Evolutionary conservation across 2,888 invertebrate genomes (phyloP).

Genomic region (Megastigmus dorsalis): DNA sequence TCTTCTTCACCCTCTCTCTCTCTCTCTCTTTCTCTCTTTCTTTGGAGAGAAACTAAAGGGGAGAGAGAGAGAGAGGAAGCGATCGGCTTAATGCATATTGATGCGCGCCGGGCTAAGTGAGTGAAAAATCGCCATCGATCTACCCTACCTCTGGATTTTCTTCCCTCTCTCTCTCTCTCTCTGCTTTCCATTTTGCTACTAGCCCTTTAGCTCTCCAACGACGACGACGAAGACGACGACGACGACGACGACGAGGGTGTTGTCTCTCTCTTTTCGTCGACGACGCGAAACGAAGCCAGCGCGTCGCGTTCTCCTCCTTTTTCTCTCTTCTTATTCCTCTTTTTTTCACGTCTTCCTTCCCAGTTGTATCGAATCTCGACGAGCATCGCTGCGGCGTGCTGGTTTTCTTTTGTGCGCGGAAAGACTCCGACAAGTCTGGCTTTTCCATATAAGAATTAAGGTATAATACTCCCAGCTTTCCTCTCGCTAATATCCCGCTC

Average conservation of each 20-base stretch:
- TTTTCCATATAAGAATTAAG: constrained; percentile 33
- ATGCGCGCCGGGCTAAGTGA: constrained; percentile 73
- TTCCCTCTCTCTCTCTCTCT: constrained; percentile 45
- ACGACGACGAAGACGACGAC: too few species aligned
- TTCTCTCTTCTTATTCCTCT: background rate
- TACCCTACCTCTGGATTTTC: constrained; percentile 60
- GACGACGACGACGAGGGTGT: too few species aligned
- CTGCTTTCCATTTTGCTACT: constrained; percentile 38
- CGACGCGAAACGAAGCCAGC: constrained; percentile 25
- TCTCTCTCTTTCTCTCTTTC: constrained; percentile 5
- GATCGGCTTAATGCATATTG: constrained; percentile 75
- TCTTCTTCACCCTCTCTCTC: background rate
- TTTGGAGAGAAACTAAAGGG: background rate
- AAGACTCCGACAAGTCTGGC: background rate
- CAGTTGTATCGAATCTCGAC: constrained; percentile 37
- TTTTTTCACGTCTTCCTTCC: constrained; percentile 4
- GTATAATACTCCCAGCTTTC: too few species aligned
- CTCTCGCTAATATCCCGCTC: too few species aligned
- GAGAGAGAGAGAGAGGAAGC: constrained; percentile 52
- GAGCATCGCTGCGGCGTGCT: background rate
- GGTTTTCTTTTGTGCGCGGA: constrained; percentile 25
- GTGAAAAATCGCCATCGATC: constrained; percentile 75
- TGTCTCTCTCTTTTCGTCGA: constrained; percentile 13
- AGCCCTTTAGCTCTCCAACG: background rate
- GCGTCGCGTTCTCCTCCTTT: constrained; percentile 8